Conservation (phyloP, 2,888 invertebrate genomes). For the Sphaeridia pumilis region DNA sequence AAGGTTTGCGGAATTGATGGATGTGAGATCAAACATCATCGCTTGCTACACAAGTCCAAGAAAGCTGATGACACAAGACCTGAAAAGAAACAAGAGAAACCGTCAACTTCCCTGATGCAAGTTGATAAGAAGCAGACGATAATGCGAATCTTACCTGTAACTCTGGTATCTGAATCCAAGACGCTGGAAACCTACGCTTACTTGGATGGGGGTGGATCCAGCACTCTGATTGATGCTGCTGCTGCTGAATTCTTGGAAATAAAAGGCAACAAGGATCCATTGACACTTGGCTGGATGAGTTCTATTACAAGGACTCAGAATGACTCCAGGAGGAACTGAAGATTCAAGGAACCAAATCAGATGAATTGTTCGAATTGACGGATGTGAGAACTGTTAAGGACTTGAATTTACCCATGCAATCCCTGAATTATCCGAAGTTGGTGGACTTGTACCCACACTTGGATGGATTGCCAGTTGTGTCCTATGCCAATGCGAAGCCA, state of each 20-base stretch:
- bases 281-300: neutral
- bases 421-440: neutral
- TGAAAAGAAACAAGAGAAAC: too few species aligned
- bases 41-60: slow-evolving; percentile 17
- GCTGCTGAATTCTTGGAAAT: slow-evolving; percentile 4
- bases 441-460: neutral
- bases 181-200: neutral
- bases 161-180: neutral
- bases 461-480: neutral
- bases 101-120: too few species aligned
- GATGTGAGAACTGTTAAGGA: slow-evolving; percentile 1
- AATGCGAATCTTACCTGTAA: neutral
- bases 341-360: neutral
- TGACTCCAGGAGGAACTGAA: neutral
- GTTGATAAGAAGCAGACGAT: neutral
- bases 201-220: neutral
- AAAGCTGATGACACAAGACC: too few species aligned
- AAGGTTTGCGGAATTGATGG: slow-evolving; percentile 8
- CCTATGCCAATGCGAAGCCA: neutral
- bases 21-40: slow-evolving; percentile 13
- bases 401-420: slow-evolving; percentile 1
- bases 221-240: neutral
- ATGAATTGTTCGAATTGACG: neutral
- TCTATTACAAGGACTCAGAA: neutral
- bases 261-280: neutral